Evolutionary conservation across 2,797 vertebrate species (phyloP), one percentile per base, ranked within the genome.

Genomic region (Xyrichtys novacula): DNA sequence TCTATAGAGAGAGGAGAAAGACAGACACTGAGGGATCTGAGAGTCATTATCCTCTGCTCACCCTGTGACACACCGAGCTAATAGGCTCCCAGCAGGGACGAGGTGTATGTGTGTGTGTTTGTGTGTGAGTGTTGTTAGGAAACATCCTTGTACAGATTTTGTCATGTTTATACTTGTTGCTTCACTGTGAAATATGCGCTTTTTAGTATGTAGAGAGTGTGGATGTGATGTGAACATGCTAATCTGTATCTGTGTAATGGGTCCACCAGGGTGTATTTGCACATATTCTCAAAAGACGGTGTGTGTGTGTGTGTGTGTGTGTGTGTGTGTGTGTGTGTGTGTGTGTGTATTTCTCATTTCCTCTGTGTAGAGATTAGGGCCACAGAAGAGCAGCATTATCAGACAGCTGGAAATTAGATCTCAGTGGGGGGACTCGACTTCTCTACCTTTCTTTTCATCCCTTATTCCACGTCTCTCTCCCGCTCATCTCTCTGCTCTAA

Each of bases 381-480:
- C 76, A 71, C 71, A 86, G 83, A 87, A 76, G 83, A 88, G 87
- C 79, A 85, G 84, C 74, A 85, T 87, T 86, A 91, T 88, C 84
- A 84, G 88, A 80, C 85, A 77, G 83, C 88, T 91, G 83, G 88
- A 90, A 90, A 91, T 90, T 78, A 90, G 87, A 90, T 90, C 88
- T 88, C 87, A 83, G 85, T 60, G 23, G 85, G 84, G 84, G 72
- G 80, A 70, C 83, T 53, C 36, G 3, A 47, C 72, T 82, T 58
- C 61, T 82, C 67, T 56, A 48, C 65, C 63, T 74, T 63, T 65
- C 72, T 72, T 83, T 74, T 81, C 82, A 81, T 84, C 80, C 70
- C 54, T 3, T 59, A 65, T 65, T 83, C 80, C 54, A 65, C 80
- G 38, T 76, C 74, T 83, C 73, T 69, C 19, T 74, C 38, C 11